Evolutionary conservation across 2,113 vertebrate genomes (phyloP).

Genomic region (Tragelaphus scriptus): DNA sequence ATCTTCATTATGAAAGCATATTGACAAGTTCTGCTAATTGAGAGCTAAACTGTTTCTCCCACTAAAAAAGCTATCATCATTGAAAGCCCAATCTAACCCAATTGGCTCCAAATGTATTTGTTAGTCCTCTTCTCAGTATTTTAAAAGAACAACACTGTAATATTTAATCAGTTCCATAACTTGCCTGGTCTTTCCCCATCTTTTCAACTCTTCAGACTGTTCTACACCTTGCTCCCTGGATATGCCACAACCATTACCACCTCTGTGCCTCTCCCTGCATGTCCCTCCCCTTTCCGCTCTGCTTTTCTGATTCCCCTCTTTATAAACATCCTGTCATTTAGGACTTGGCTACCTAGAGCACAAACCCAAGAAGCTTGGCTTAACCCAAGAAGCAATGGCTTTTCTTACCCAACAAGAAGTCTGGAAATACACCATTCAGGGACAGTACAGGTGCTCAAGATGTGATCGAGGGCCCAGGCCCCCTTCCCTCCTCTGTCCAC

Average conservation of each 20-base stretch:
- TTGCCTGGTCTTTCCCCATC: neutral
- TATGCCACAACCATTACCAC: neutral
- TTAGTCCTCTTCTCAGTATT: neutral
- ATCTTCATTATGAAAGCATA: neutral
- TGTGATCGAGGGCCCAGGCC: neutral
- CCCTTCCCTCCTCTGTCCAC: neutral
- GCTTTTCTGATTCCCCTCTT: neutral
- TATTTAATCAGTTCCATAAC: neutral
- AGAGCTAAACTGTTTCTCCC: neutral
- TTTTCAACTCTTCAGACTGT: neutral
- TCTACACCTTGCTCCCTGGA: neutral
- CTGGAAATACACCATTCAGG: neutral
- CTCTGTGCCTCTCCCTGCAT: neutral
- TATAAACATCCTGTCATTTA: neutral
- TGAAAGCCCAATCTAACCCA: neutral
- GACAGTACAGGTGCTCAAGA: neutral
- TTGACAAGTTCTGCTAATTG: neutral
- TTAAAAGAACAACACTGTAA: neutral
- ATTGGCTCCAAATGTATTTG: neutral
- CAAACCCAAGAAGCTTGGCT: neutral
- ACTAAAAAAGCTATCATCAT: neutral
- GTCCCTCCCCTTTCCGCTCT: neutral
- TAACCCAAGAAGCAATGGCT: neutral
- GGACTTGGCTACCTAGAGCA: neutral
- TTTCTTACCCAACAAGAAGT: neutral